phyloP scores from a whole-genome alignment of 53 echinoderm and acorn worm species.

The Stichopus horrens region DNA sequence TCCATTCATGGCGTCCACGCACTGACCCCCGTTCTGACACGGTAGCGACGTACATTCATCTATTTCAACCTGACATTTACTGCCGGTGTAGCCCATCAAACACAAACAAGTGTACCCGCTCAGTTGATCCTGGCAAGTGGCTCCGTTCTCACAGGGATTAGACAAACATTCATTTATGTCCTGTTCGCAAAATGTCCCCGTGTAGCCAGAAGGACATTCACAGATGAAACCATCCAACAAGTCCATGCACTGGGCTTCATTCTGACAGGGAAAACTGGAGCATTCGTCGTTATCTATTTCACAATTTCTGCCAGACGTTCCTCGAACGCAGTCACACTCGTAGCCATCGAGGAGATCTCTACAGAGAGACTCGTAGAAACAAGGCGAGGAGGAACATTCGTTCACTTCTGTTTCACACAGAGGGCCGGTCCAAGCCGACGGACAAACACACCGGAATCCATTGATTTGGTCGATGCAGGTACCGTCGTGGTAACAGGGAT shows the following conservation, averaged over 20 bases:
- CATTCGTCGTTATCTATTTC: conserved; percentile 85
- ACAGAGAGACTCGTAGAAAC: conserved; percentile 73
- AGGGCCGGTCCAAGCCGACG: conserved; percentile 81
- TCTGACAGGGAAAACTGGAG: conserved; percentile 74
- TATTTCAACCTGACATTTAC: conserved; percentile 65
- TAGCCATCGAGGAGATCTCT: conserved; percentile 73
- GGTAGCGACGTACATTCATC: conserved; percentile 87
- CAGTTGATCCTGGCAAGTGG: conserved; percentile 67
- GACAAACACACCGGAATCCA: conserved; percentile 75
- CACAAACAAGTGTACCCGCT: conserved; percentile 72
- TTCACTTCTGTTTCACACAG: conserved; percentile 71
- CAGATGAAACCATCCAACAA: conserved; percentile 71
- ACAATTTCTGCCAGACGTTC: conserved; percentile 73
- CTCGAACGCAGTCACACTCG: conserved; percentile 70
- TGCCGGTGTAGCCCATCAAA: conserved; percentile 65
- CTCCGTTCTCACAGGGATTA: conserved; percentile 73
- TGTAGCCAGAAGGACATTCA: conserved; percentile 64
- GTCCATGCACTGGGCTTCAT: conserved; percentile 73
- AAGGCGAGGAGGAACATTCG: conserved; percentile 84
- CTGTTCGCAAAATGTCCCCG: conserved; percentile 62
- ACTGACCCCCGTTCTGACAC: conserved; percentile 70
- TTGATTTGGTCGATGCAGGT: conserved; percentile 82
- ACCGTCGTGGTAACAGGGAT: conserved; percentile 77
- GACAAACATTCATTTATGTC: conserved; percentile 90
- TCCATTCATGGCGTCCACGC: conserved; percentile 63